Evolutionary conservation across 2,113 vertebrate species (phyloP).

Genomic region (Gobius niger): DNA sequence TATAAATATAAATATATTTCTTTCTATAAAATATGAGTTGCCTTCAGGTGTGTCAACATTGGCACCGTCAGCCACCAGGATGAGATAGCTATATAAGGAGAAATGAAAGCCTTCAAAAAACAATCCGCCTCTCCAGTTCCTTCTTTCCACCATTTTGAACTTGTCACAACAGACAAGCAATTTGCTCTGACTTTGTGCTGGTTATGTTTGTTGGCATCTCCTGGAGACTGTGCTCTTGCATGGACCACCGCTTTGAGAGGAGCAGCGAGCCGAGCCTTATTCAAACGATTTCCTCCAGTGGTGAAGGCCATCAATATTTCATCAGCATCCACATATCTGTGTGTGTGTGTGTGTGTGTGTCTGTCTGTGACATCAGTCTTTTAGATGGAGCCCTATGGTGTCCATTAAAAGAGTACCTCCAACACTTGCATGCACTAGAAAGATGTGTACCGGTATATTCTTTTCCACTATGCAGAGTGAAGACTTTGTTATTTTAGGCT

Average conservation of each 20-base stretch:
- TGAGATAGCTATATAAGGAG: background rate
- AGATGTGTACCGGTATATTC: background rate
- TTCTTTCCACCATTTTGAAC: constrained; percentile 18
- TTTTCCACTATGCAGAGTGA: constrained; percentile 1
- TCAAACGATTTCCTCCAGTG: constrained; percentile 36
- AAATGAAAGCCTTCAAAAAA: background rate
- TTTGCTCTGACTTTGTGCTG: constrained; percentile 13
- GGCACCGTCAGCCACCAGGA: background rate
- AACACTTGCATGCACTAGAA: constrained; percentile 3
- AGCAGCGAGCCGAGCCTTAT: constrained; percentile 25
- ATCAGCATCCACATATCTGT: constrained; percentile 14
- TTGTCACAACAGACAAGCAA: constrained; percentile 30
- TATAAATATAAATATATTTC: too few species aligned
- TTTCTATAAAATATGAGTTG: background rate
- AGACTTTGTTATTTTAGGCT: constrained; percentile 53
- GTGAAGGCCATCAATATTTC: constrained; percentile 46
- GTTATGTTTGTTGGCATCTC: constrained; percentile 39
- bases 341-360: background rate
- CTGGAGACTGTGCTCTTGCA: constrained; percentile 20
- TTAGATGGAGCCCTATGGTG: background rate
- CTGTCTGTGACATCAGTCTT: constrained; percentile 4
- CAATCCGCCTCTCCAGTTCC: background rate
- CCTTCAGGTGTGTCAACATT: background rate
- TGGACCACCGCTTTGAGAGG: constrained; percentile 7
- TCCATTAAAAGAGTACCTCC: constrained; percentile 31